Evolutionary conservation across 2,888 invertebrate species (phyloP).

Genomic region (Phortica okadai): DNA sequence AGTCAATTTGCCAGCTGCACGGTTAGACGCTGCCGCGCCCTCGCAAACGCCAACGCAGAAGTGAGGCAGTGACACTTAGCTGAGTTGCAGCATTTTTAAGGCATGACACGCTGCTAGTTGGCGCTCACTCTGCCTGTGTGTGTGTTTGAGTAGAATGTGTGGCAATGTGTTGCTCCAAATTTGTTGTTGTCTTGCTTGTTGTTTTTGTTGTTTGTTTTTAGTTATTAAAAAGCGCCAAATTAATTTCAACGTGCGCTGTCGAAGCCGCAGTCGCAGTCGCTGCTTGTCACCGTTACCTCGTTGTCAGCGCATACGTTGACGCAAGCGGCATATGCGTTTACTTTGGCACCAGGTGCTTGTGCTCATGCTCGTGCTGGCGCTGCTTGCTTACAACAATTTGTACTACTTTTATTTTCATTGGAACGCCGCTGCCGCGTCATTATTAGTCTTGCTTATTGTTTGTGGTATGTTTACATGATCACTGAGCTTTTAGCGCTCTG

Average conservation of each 20-base stretch:
- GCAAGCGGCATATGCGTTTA: background rate
- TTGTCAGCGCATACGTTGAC: conserved; percentile 1
- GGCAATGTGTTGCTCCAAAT: conserved; percentile 55
- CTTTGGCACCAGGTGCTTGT: background rate
- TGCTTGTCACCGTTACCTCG: conserved; percentile 28
- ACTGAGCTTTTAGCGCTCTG: conserved; percentile 62
- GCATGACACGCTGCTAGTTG: background rate
- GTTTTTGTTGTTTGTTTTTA: background rate
- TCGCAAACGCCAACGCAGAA: conserved; percentile 59
- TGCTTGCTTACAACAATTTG: conserved; percentile 39
- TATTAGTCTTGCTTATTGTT: conserved; percentile 30
- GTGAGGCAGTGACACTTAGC: conserved; percentile 34
- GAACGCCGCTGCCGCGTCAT: conserved; percentile 53
- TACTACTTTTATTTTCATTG: conserved; percentile 69
- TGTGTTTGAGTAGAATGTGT: background rate
- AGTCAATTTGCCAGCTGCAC: background rate
- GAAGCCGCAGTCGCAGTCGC: conserved; percentile 1
- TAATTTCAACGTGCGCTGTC: conserved; percentile 9
- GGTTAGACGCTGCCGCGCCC: conserved; percentile 58
- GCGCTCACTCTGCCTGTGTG: background rate
- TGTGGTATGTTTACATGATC: conserved; percentile 64
- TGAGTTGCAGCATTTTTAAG: conserved; percentile 46
- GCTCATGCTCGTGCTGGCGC: background rate
- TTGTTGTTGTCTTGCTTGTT: conserved; percentile 38
- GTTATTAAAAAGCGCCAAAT: background rate